Evolutionary conservation across 2,888 invertebrate species (phyloP), one percentile per base, ranked within the genome.

Genomic region (Hyppa rectilinea): DNA sequence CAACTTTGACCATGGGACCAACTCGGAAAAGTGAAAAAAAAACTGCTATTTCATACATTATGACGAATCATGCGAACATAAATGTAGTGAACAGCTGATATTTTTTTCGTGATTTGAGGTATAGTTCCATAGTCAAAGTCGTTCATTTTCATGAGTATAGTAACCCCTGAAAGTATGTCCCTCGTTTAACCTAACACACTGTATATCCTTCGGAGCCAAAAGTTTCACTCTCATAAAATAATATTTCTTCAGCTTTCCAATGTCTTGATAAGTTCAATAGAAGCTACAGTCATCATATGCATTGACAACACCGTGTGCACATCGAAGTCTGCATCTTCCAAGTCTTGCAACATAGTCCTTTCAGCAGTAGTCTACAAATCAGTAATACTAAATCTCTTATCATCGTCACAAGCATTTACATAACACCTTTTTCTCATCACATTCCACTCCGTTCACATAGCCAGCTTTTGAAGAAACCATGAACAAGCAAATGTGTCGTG

Each of bases 401-500:
- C n/a, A 34, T n/a, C n/a, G 12, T 49, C n/a, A 43, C 17, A 23
- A 70, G 29, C 29, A 45, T 77, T 58, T 49, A 38, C 77, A 71
- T 63, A 59, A 49, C 0, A 61, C 36, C 26, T 55, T 71, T 76
- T 71, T 64, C 58, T 52, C 10, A 56, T n/a, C 49, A 36, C 52
- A 61, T 31, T 34, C 10, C 40, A 60, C 29, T 65, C 47, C 26
- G 52, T 70, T 79, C 50, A 62, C 63, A 61, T 40, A 56, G 60
- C 49, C 69, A 78, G 81, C 69, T 83, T 83, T 83, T 83, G 55
- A 74, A 75, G 70, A 75, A 74, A 80, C 62, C 60, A 75, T 75
- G 77, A 71, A 70, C 69, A 78, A 73, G 75, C 83, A 85, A 70
- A 82, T 72, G 70, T 76, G 71, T 75, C 83, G 84, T 85, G 84